Base-by-base conservation (phyloP, 2,797 vertebrate genomes). In the Sphenodon punctatus region DNA sequence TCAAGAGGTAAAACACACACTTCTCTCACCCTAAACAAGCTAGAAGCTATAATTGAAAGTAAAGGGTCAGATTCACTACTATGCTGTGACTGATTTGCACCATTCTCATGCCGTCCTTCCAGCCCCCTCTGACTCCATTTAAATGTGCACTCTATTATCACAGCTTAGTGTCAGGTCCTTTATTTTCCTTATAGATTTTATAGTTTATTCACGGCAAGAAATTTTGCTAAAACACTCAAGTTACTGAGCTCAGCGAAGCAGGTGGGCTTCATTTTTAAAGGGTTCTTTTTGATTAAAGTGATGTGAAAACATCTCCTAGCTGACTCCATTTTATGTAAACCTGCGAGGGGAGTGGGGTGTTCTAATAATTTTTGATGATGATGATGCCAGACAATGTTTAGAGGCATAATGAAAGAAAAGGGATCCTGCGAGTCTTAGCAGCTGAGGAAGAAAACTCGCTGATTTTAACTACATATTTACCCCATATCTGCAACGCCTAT, bases 341-440 rank as follows among this genome's bases (percentile, higher is more conserved):
- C 20, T 34, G 71, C 86, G 78, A 78, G 75, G 25, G 39, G 87
- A 63, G 67, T 84, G 76, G 45, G 82, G 69, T 76, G 36, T 12
- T 60, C 66, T 75, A 77, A 67, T 80, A 68, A 74, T 75, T 93
- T 89, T 90, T 89, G 88, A 90, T 89, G 80, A 68, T 89, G 88
- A 87, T 89, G 86, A 60, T 92, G 80, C 56, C 88, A 85, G 90
- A 86, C 89, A 93, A 25, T 75, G 88, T 93, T 93, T 93, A 80
- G 90, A 88, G 89, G 88, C 90, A 85, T 82, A 86, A 76, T 90
- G 92, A 63, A 72, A 77, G 86, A 82, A 56, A 61, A 89, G 80
- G 25, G 61, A 76, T 89, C 86, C 67, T 67, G 64, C 82, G 68
- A 83, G 67, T 49, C 0, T n/a, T 30, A 82, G 61, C 64, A 82